Conservation (phyloP, 2,888 invertebrate genomes). For the Synergus laeviventris region DNA sequence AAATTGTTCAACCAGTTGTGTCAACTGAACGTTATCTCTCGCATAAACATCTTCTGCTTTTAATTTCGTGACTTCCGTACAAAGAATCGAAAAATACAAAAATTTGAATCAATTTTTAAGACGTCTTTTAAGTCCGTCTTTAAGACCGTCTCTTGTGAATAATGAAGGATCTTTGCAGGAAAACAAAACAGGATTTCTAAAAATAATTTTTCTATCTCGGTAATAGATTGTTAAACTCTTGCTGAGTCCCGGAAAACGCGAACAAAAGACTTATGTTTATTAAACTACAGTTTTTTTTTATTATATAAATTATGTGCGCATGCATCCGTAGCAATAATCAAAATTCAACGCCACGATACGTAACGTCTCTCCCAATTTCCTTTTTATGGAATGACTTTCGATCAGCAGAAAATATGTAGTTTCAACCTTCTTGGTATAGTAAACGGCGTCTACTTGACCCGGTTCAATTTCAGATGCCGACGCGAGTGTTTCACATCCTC, state of each 20-base stretch:
- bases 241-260: neutral
- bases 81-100: too few relatives aligned
- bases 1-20: neutral
- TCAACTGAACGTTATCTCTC: neutral
- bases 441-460: constrained; percentile 34
- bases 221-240: neutral
- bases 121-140: too few relatives aligned
- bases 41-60: neutral
- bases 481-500: constrained; percentile 10
- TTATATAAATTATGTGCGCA: constrained; percentile 7
- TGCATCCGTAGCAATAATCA: constrained; percentile 27
- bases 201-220: constrained; percentile 2
- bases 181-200: constrained; percentile 25
- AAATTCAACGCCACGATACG: constrained; percentile 28
- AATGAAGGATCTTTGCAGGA: neutral
- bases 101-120: constrained; percentile 20
- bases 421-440: constrained; percentile 35
- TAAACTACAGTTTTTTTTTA: neutral
- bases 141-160: constrained; percentile 5
- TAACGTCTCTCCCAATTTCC: constrained; percentile 33
- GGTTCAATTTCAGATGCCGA: constrained; percentile 33
- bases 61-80: too few relatives aligned
- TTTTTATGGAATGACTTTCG: constrained; percentile 38
- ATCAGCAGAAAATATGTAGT: constrained; percentile 35
- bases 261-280: neutral